These are phyloP conservation scores for Myodes glareolus DNA, from an alignment of 2,113 vertebrate genomes.

Conservation along the genomic window DNA sequence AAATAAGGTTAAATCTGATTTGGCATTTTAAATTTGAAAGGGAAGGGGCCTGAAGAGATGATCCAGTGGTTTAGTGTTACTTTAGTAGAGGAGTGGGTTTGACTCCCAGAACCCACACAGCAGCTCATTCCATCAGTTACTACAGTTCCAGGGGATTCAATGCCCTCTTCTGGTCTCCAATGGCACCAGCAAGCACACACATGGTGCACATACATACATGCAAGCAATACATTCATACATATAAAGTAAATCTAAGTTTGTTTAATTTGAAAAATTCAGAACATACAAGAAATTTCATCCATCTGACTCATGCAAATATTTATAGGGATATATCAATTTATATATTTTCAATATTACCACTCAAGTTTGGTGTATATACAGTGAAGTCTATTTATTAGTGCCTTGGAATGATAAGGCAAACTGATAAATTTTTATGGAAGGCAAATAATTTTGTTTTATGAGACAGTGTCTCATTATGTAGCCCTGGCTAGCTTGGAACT, in stretches of 20 bases:
- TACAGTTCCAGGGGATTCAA: not conserved
- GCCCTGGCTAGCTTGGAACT: not conserved
- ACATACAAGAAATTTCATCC: slow-evolving; percentile 31
- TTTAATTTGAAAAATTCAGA: slow-evolving; percentile 49
- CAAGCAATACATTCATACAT: not conserved
- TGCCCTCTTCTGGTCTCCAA: not conserved
- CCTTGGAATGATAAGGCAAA: not conserved
- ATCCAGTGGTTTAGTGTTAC: not conserved
- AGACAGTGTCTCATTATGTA: not conserved
- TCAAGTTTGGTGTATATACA: slow-evolving; percentile 22
- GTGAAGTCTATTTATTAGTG: slow-evolving; percentile 7
- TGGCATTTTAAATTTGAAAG: slow-evolving; percentile 32
- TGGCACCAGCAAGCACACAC: not conserved
- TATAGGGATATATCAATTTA: slow-evolving; percentile 43
- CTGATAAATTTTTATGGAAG: slow-evolving; percentile 27
- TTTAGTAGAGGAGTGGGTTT: not conserved
- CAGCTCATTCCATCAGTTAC: not conserved
- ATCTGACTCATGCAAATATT: slow-evolving; percentile 1
- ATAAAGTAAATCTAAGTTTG: not conserved
- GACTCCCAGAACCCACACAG: not conserved
- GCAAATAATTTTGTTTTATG: not conserved
- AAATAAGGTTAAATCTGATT: slow-evolving; percentile 45
- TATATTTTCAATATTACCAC: slow-evolving; percentile 34
- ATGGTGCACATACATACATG: not conserved
- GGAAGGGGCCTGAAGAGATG: not conserved